A percentile compares a stretch with the other conserved stretches of the same genome.
These are phyloP conservation scores for Eubasilissa regina DNA, from an alignment of 1,140 invertebrate genomes.

Conservation along the genomic window DNA sequence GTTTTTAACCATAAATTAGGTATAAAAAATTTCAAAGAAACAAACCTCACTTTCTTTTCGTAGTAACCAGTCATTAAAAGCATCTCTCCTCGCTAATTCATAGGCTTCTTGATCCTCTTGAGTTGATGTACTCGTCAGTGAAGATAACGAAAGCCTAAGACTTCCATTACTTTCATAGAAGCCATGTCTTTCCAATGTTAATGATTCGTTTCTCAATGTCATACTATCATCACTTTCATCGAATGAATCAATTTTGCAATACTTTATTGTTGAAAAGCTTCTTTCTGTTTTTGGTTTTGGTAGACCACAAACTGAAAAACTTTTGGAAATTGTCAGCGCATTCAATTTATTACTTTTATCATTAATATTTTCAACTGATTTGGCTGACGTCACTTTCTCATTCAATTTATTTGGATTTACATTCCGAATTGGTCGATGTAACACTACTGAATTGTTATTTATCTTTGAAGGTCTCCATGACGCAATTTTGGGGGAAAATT, in stretches of 20 bases:
- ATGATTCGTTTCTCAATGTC: conserved; percentile 63
- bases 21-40: background rate
- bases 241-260: conserved; percentile 23
- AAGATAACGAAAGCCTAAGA: conserved; percentile 67
- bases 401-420: background rate
- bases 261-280: background rate
- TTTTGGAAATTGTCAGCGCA: conserved; percentile 2
- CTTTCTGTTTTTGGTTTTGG: conserved; percentile 32
- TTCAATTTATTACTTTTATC: background rate
- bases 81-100: conserved; percentile 66
- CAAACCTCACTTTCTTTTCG: conserved; percentile 68
- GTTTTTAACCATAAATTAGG: background rate
- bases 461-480: conserved; percentile 25
- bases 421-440: conserved; percentile 32
- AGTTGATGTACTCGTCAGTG: conserved; percentile 66
- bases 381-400: conserved; percentile 15
- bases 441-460: conserved; percentile 9
- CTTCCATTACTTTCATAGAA: conserved; percentile 65
- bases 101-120: conserved; percentile 68
- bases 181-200: conserved; percentile 62
- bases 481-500: background rate
- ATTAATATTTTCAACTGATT: conserved; percentile 21
- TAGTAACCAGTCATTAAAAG: conserved; percentile 66
- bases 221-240: conserved; percentile 61
- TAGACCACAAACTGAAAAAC: conserved; percentile 22